Percentiles rank a stretch among this genome's conserved stretches.
These are phyloP conservation scores for Euplagia quadripunctaria DNA, from an alignment of 2,888 invertebrate species.

Conservation along the genomic window DNA sequence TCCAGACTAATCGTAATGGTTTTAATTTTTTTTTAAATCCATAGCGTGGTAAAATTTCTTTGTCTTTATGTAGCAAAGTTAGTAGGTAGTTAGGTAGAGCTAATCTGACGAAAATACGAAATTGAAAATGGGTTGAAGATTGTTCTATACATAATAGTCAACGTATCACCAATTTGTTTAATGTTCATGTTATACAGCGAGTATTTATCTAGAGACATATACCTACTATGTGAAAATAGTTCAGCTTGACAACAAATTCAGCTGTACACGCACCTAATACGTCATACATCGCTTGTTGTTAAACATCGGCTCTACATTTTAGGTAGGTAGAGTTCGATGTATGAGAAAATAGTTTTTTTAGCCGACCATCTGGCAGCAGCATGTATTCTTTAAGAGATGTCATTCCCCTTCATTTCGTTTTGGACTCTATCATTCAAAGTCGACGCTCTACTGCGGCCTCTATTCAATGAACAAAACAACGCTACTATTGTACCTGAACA, in stretches of 20 bases:
- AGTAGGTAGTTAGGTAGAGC: slow-evolving; percentile 1
- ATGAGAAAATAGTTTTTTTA: slow-evolving; percentile 47
- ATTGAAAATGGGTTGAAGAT: slow-evolving; percentile 18
- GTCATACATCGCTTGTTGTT: slow-evolving; percentile 46
- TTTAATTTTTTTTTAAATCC: background rate
- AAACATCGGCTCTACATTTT: slow-evolving; percentile 22
- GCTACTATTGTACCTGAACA: slow-evolving; percentile 41
- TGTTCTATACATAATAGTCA: background rate
- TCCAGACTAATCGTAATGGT: background rate
- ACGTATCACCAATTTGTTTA: slow-evolving; percentile 38
- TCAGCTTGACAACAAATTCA: slow-evolving; percentile 35
- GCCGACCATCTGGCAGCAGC: slow-evolving; percentile 63
- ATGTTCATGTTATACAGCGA: slow-evolving; percentile 27
- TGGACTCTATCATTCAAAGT: slow-evolving; percentile 63
- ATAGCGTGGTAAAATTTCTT: background rate
- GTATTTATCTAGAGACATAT: slow-evolving; percentile 39
- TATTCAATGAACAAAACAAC: slow-evolving; percentile 54
- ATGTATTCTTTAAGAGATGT: slow-evolving; percentile 66
- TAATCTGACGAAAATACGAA: background rate
- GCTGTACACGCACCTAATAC: background rate
- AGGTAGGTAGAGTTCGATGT: slow-evolving; percentile 46
- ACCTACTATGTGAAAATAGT: slow-evolving; percentile 27
- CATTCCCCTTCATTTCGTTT: slow-evolving; percentile 66
- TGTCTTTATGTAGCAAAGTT: slow-evolving; percentile 7
- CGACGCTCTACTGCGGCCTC: slow-evolving; percentile 56